Percentiles rank a stretch among this genome's conserved stretches.
These are phyloP conservation scores for Siderastrea siderea DNA, from an alignment of 92 coral and sea anemone genomes.

Conservation along the genomic window DNA sequence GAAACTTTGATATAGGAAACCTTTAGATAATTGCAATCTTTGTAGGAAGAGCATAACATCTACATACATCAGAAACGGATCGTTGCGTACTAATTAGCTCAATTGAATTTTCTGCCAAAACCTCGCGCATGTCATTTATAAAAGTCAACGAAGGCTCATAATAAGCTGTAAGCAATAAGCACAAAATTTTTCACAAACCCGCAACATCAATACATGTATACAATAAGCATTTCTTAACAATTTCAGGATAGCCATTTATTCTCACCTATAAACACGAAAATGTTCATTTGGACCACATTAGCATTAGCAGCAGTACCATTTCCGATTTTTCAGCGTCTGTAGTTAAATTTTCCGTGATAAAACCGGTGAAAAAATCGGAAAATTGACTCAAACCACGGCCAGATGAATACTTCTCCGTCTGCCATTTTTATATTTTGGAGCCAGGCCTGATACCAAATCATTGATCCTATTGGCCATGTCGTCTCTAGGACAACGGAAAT, in stretches of 20 bases:
- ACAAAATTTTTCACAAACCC: background rate
- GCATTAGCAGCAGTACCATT: background rate
- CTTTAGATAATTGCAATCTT: too few species aligned
- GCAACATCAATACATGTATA: background rate
- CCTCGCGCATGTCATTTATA: constrained; percentile 9
- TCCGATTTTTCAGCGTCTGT: too few species aligned
- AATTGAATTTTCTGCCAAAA: background rate
- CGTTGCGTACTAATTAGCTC: too few species aligned
- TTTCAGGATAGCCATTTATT: background rate
- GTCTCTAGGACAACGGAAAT: background rate
- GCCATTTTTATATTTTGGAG: too few species aligned
- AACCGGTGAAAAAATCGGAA: too few species aligned
- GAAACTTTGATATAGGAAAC: constrained; percentile 5
- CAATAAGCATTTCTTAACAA: background rate
- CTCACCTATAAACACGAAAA: background rate
- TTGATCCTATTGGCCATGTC: background rate
- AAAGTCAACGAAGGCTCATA: constrained; percentile 25
- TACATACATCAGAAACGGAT: too few species aligned
- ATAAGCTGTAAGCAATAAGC: constrained; percentile 13
- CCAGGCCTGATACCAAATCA: too few species aligned
- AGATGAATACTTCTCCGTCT: too few species aligned
- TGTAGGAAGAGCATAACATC: too few species aligned
- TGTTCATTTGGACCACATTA: background rate
- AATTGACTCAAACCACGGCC: too few species aligned
- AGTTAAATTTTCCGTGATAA: too few species aligned